phyloP scores from a whole-genome alignment of 2,113 vertebrate genomes.

The Eurystomus gularis region DNA sequence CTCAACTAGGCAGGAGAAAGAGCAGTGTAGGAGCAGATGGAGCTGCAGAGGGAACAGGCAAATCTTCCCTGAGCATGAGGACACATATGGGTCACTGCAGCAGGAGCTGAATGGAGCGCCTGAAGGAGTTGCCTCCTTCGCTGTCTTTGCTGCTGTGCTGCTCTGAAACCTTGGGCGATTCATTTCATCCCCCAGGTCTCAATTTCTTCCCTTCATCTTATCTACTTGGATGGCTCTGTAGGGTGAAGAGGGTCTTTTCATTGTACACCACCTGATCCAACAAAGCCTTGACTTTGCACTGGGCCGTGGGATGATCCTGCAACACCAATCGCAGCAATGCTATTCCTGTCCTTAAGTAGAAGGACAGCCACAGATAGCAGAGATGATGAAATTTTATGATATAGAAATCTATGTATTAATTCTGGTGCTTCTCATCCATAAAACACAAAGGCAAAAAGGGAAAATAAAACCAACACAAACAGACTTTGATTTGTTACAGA shows the following conservation, averaged over 20 bases:
- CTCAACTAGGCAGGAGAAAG: background rate
- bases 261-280: too few relatives aligned
- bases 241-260: background rate
- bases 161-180: background rate
- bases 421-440: background rate
- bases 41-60: background rate
- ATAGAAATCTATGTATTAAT: background rate
- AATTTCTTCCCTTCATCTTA: background rate
- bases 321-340: background rate
- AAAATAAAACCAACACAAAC: background rate
- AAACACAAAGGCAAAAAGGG: background rate
- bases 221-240: rapidly evolving
- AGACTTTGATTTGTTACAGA: background rate
- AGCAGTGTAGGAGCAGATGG: background rate
- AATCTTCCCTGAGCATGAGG: background rate
- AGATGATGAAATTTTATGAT: background rate
- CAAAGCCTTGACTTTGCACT: background rate
- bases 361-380: background rate
- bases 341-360: rapidly evolving
- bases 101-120: background rate
- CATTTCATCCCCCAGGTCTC: background rate
- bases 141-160: background rate
- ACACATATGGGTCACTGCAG: background rate
- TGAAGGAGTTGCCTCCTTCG: background rate
- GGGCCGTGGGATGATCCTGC: background rate